Conservation (phyloP, 2,888 invertebrate species). For the Sicus ferrugineus region DNA sequence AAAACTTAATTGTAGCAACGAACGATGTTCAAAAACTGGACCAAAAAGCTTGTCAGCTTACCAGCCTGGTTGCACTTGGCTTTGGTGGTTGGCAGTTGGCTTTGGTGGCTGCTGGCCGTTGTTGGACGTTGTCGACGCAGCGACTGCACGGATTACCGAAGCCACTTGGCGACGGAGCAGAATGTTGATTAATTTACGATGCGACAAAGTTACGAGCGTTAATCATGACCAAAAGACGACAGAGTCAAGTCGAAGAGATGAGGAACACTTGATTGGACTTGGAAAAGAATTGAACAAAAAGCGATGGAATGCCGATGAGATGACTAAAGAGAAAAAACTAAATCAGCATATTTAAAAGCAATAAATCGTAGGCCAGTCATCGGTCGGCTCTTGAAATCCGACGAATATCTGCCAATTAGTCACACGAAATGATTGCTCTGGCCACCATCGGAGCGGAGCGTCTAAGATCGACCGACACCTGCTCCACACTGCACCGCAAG, state of each 20-base stretch:
- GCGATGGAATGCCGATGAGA: not conserved
- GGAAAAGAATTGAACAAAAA: not conserved
- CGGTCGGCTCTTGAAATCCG: not conserved
- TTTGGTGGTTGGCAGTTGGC: not conserved
- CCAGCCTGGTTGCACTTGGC: constrained; percentile 12
- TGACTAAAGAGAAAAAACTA: not conserved
- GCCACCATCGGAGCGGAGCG: constrained; percentile 24
- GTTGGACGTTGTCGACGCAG: too few species aligned
- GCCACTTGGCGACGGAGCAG: not conserved
- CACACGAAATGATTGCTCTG: constrained; percentile 16
- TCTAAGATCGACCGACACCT: too few species aligned
- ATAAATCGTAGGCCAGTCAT: not conserved
- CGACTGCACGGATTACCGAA: not conserved
- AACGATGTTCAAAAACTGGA: not conserved
- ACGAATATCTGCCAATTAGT: constrained; percentile 28
- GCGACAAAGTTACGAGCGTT: constrained; percentile 35
- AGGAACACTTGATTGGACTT: not conserved
- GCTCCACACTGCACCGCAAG: not conserved
- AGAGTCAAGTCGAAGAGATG: constrained; percentile 18
- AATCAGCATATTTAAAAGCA: not conserved
- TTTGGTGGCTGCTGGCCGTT: too few species aligned
- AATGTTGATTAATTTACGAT: constrained; percentile 44
- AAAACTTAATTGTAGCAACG: constrained; percentile 16
- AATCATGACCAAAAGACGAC: constrained; percentile 21
- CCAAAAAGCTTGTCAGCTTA: not conserved